phyloP scores from a whole-genome alignment of 2,797 vertebrate species.

The Dromococcyx pavoninus region DNA sequence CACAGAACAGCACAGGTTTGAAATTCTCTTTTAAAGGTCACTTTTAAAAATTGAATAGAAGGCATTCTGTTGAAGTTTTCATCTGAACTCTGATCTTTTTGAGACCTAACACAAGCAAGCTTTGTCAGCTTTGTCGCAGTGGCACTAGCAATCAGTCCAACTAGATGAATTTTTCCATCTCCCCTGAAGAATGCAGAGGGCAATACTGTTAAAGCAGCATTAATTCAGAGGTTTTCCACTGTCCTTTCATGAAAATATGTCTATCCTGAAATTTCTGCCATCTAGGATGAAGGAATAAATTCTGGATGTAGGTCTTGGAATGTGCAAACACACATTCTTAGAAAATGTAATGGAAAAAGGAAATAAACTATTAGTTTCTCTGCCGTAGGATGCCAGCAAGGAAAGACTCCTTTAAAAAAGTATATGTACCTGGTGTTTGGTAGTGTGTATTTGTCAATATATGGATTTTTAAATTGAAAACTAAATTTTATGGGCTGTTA shows the following conservation, averaged over 20 bases:
- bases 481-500: background rate
- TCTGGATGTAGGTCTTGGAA: background rate
- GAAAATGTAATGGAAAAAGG: background rate
- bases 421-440: background rate
- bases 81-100: background rate
- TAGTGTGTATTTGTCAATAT: background rate
- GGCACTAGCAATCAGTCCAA: background rate
- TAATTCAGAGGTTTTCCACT: background rate
- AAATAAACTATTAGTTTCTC: background rate
- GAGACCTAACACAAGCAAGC: background rate
- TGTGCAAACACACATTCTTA: background rate
- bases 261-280: background rate
- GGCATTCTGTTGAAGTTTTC: background rate
- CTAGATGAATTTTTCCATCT: background rate
- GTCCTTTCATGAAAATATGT: background rate
- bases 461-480: background rate
- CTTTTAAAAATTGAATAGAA: background rate
- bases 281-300: background rate
- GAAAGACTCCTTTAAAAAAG: background rate
- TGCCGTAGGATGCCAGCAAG: background rate
- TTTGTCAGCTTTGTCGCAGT: background rate
- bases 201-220: background rate
- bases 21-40: background rate
- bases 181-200: fast-evolving
- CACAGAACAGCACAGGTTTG: background rate